Evolutionary conservation across 2,888 invertebrate species (phyloP), one percentile per base, ranked within the genome.

Genomic region (Lutraria lutraria): DNA sequence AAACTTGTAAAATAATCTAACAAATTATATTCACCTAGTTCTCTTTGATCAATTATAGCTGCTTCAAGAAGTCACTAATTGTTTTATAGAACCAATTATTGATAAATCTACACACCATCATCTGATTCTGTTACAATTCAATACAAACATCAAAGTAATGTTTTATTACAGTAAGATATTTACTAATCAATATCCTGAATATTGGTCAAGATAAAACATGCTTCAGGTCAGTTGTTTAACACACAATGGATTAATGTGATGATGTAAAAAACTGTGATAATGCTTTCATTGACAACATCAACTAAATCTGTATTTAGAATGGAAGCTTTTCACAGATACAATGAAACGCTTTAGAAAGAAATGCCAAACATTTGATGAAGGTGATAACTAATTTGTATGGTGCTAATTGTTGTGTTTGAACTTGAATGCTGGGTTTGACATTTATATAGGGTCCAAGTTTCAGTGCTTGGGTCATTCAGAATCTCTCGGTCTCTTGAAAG

Each of bases 341-440:
- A 21, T 25, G 29, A 81, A 85, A 88, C 81, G 60, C 82, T 56
- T 72, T n/a, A 82, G n/a, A 72, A 60, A 85, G 54, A 81, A 85
- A 85, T 91, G 91, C 85, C 89, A 91, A 91, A 89, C 89, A 89
- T 89, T 87, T 87, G 81, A 81, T 81, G 54, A 53, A 29, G 89
- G 91, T 88, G 89, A 89, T 87, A 86, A 88, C 53, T 53, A 83
- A 72, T 79, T 86, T 86, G 72, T 68, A 79, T 52, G 21, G 85
- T 56, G 85, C 56, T 87, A 82, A 87, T 83, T 87, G 81, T 21
- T 83, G 15, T 83, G 79, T 83, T 85, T 60, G 60, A 43, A 72
- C 87, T 56, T 83, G 87, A 72, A 60, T 76, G 87, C 52, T 82
- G 82, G 68, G 52, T 52, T 16, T 31, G 79, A 31, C 16, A 72